These are phyloP conservation scores for Caenorhabditis sp. DNA, from an alignment of 2,888 invertebrate genomes.

Conservation along the genomic window DNA sequence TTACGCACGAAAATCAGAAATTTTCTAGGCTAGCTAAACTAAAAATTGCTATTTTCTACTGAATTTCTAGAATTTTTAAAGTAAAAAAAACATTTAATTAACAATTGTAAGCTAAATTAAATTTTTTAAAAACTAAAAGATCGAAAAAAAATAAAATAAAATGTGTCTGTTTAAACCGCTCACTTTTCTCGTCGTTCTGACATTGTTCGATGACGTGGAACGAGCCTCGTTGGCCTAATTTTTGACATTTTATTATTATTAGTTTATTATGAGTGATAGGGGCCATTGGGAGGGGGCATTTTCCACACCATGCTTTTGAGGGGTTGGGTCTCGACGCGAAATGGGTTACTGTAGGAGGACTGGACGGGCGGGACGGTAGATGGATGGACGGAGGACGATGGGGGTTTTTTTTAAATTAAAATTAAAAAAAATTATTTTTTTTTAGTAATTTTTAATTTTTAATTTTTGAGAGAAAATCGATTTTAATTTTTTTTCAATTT, in stretches of 20 bases:
- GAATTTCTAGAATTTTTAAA: no score
- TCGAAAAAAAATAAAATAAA: conserved; percentile 4
- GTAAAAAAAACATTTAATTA: no score
- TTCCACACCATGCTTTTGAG: conserved; percentile 23
- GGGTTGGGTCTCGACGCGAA: conserved; percentile 15
- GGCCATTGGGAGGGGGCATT: not conserved
- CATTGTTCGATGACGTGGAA: conserved; percentile 49
- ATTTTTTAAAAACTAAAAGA: not conserved
- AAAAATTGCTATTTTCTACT: no score
- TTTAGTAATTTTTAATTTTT: not conserved
- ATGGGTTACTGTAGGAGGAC: no score
- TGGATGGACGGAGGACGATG: no score
- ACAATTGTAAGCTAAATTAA: conserved; percentile 1
- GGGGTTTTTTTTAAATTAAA: no score
- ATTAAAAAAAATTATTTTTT: not conserved
- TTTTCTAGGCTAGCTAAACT: no score
- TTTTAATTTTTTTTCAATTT: not conserved
- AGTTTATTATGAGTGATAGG: not conserved
- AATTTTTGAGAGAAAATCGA: not conserved
- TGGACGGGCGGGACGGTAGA: no score
- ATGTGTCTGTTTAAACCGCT: conserved; percentile 26
- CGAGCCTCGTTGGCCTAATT: conserved; percentile 62
- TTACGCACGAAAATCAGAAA: not conserved
- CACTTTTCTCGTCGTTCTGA: conserved; percentile 66
- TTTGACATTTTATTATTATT: conserved; percentile 7